Conservation (phyloP, 2,797 vertebrate genomes). For the Myripristis jacobus region DNA sequence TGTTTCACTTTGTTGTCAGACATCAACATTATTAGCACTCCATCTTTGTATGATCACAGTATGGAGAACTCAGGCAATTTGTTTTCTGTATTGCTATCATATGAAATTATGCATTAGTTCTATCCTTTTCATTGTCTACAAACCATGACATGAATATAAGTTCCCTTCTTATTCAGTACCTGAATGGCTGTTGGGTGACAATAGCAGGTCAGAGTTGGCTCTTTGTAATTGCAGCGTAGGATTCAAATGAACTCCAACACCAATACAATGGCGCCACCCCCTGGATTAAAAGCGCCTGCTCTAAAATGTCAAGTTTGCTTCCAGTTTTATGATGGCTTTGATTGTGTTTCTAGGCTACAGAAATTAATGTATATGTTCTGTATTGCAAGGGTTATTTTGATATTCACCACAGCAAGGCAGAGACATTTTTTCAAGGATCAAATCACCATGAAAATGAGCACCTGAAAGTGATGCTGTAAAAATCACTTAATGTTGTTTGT, state of each 20-base stretch:
- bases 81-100: background rate
- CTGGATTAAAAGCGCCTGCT: conserved; percentile 41
- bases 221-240: background rate
- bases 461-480: too few species aligned
- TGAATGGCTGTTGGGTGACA: background rate
- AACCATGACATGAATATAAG: background rate
- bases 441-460: background rate
- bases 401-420: background rate
- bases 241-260: background rate
- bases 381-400: background rate
- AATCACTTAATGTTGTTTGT: too few species aligned
- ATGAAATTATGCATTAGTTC: background rate
- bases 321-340: background rate
- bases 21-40: background rate
- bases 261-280: conserved; percentile 67
- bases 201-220: background rate
- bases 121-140: too few species aligned
- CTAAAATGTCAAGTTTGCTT: background rate
- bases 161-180: conserved; percentile 1
- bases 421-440: too few species aligned
- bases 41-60: background rate
- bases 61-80: background rate
- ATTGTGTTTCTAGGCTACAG: background rate
- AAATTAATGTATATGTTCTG: background rate
- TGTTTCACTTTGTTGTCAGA: background rate